Base-by-base conservation (phyloP, 2,888 invertebrate species). In the Conus canariensis region DNA sequence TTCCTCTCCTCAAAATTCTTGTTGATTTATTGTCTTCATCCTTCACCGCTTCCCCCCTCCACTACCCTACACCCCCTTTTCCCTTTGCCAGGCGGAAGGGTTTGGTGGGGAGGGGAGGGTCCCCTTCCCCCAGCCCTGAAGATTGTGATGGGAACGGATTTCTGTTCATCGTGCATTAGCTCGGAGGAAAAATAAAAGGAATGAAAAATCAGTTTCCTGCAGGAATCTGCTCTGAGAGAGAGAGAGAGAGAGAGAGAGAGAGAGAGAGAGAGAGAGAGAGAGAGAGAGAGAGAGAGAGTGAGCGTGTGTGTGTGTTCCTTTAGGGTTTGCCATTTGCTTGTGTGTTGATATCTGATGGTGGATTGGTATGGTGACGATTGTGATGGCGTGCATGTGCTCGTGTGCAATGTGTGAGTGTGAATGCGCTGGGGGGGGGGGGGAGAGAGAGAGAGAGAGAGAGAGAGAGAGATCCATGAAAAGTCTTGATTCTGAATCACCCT, bases 181-280 rank as follows among this genome's bases (percentile, higher is more conserved):
- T 70, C 2, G 70, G 19, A 70, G 22, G 70, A 70, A 70, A 70
- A 22, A 70, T 22, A 70, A 70, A 22, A 70, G 19, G 22, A 22
- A 70, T 22, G 14, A 70, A 70, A 70, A 70, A 70, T 70, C 19
- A 22, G 22, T 14, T 70, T 70, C 70, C 70, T n/a, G 4, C 77
- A 80, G 77, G 14, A 77, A 74, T 30, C 25, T 80, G 30, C 30
- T 74, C 45, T 45, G 45, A 45, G 45, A 45, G 45, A 45, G 45
- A 45, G 45, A 19, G 16, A 22, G 67, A 67, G 22, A 67, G 67
- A 64, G 16, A 74, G 74, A 74, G 8, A 74, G 74, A 77, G 10
- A 77, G 74, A 77, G 74, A 77, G 74, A 77, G 74, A 77, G 74
- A 74, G 74, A 74, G 22, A 74, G 74, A 70, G 16, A 64, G 64